A percentile compares a stretch with the other conserved stretches of the same genome.
These are phyloP conservation scores for Erythrolamprus reginae DNA, from an alignment of 2,113 vertebrate species.

Conservation along the genomic window DNA sequence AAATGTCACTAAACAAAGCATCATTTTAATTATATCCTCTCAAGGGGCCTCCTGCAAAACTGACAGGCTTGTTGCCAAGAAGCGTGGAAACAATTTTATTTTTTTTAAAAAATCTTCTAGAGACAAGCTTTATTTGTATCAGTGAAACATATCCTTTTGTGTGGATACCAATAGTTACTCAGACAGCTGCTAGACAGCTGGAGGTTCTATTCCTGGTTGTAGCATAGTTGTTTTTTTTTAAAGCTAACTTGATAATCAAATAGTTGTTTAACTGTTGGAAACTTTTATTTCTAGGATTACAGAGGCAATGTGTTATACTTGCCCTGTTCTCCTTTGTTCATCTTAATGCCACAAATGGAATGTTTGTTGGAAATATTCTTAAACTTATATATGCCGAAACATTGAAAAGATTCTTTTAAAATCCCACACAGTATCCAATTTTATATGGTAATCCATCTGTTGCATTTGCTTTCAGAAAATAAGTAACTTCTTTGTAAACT, in stretches of 20 bases:
- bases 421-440: neutral
- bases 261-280: neutral
- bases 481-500: neutral
- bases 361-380: neutral
- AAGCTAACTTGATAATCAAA: neutral
- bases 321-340: neutral
- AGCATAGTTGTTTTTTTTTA: neutral
- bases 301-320: neutral
- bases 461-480: neutral
- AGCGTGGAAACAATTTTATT: slow-evolving; percentile 27
- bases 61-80: slow-evolving; percentile 13
- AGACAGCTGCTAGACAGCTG: slow-evolving; percentile 14
- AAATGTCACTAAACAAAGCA: neutral
- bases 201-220: slow-evolving; percentile 7
- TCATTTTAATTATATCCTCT: neutral
- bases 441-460: neutral
- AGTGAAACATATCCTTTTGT: slow-evolving; percentile 22
- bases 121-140: slow-evolving; percentile 36
- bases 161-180: slow-evolving; percentile 6
- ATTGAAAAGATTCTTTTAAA: neutral
- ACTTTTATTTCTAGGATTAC: neutral
- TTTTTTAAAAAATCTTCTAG: slow-evolving; percentile 2
- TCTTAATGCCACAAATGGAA: neutral
- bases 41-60: slow-evolving; percentile 14
- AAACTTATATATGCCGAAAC: neutral